phyloP scores from a whole-genome alignment of 2,888 invertebrate species.

The Malachius bipustulatus region DNA sequence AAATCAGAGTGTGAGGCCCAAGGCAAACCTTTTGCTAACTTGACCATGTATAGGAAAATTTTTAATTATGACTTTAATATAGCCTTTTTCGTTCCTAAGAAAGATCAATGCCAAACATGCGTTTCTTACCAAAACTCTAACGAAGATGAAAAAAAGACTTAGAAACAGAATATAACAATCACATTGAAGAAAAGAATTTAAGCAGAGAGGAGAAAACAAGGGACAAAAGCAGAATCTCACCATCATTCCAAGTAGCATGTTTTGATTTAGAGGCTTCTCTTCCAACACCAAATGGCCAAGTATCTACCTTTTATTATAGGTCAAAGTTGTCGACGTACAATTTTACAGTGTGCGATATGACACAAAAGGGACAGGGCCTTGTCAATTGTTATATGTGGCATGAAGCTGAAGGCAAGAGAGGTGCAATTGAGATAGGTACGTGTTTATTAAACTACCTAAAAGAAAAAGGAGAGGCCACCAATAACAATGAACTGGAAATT shows the following conservation, averaged over 20 bases:
- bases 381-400: no score
- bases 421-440: conserved; percentile 25
- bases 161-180: conserved; percentile 14
- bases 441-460: conserved; percentile 24
- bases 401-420: conserved; percentile 23
- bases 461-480: conserved; percentile 10
- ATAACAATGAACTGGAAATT: conserved; percentile 7
- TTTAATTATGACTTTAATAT: conserved; percentile 18
- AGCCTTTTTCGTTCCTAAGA: conserved; percentile 17
- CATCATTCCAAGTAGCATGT: conserved; percentile 15
- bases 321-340: no score
- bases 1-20: conserved; percentile 14
- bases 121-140: conserved; percentile 11
- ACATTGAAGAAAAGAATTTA: conserved; percentile 18
- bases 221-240: conserved; percentile 16
- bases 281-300: conserved; percentile 20
- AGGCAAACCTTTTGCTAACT: conserved; percentile 14
- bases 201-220: conserved; percentile 17
- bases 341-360: no score
- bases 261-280: conserved; percentile 22
- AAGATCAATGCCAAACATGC: conserved; percentile 16
- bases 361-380: no score
- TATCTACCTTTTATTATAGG: conserved; percentile 21
- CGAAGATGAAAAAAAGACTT: conserved; percentile 13
- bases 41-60: conserved; percentile 14